Percentiles rank a stretch among this genome's conserved stretches.
Conservation (phyloP, 2,888 invertebrate species). For the Prostheceraeus crozeri region DNA sequence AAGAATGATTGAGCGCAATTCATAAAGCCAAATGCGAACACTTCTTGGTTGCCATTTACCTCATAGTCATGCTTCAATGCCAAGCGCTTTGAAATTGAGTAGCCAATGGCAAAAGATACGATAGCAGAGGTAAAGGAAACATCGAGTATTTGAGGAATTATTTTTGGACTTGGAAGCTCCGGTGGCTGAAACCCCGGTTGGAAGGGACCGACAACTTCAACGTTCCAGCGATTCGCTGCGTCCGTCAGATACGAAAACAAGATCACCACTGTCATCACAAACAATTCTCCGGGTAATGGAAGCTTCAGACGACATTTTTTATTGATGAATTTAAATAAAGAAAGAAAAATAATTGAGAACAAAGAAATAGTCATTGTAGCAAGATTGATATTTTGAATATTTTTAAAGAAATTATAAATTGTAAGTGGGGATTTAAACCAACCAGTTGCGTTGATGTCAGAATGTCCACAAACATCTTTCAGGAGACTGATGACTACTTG, state of each 20-base stretch:
- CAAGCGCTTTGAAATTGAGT: constrained; percentile 56
- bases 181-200: constrained; percentile 34
- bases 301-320: constrained; percentile 50
- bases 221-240: constrained; percentile 32
- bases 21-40: constrained; percentile 38
- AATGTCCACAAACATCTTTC: constrained; percentile 48
- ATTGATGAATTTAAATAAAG: constrained; percentile 49
- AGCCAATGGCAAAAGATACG: constrained; percentile 51
- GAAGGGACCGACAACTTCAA: constrained; percentile 38
- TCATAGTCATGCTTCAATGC: constrained; percentile 56
- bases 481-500: constrained; percentile 52
- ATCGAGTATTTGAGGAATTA: constrained; percentile 19
- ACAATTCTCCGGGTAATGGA: constrained; percentile 52
- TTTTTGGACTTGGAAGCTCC: constrained; percentile 30
- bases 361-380: constrained; percentile 46
- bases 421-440: constrained; percentile 40
- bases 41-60: constrained; percentile 51
- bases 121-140: constrained; percentile 43
- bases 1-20: constrained; percentile 34
- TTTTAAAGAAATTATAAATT: constrained; percentile 45
- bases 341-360: constrained; percentile 44
- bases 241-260: constrained; percentile 37
- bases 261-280: constrained; percentile 42
- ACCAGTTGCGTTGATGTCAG: constrained; percentile 8
- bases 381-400: constrained; percentile 45